These are phyloP conservation scores for Arctopsyche grandis DNA, from an alignment of 1,140 invertebrate species.

Conservation along the genomic window DNA sequence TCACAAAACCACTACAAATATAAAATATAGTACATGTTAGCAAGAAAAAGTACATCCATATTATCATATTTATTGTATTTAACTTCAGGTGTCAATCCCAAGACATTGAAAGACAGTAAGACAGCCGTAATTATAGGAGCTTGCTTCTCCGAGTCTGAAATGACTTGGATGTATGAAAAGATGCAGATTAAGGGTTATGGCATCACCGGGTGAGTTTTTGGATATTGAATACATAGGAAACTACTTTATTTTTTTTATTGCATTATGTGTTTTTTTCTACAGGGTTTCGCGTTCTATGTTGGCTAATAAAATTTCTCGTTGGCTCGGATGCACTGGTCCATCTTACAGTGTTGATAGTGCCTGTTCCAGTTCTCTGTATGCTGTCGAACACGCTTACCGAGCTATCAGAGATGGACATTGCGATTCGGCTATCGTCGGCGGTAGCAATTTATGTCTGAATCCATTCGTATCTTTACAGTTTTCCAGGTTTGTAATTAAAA, in stretches of 20 bases:
- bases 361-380: slow-evolving; percentile 90
- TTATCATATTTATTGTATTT: not conserved
- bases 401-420: slow-evolving; percentile 80
- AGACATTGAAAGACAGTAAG: slow-evolving; percentile 73
- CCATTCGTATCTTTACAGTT: slow-evolving; percentile 88
- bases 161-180: slow-evolving; percentile 76
- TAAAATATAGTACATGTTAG: not conserved
- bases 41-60: not conserved
- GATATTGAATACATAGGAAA: not conserved
- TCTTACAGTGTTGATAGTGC: slow-evolving; percentile 89
- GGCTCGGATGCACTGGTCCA: slow-evolving; percentile 75
- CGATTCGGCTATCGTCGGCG: slow-evolving; percentile 87
- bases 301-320: slow-evolving; percentile 87
- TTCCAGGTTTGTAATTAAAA: slow-evolving; percentile 65
- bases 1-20: too few relatives aligned
- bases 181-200: slow-evolving; percentile 69
- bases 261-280: not conserved
- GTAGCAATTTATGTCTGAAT: slow-evolving; percentile 84
- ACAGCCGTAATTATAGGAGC: slow-evolving; percentile 86
- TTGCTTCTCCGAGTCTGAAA: slow-evolving; percentile 81
- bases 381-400: slow-evolving; percentile 84
- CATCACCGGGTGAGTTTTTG: slow-evolving; percentile 75
- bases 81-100: slow-evolving; percentile 72
- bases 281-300: slow-evolving; percentile 90
- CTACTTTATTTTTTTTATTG: not conserved